Conservation (phyloP, 2,113 vertebrate species). For the Pomatostomus ruficeps region DNA sequence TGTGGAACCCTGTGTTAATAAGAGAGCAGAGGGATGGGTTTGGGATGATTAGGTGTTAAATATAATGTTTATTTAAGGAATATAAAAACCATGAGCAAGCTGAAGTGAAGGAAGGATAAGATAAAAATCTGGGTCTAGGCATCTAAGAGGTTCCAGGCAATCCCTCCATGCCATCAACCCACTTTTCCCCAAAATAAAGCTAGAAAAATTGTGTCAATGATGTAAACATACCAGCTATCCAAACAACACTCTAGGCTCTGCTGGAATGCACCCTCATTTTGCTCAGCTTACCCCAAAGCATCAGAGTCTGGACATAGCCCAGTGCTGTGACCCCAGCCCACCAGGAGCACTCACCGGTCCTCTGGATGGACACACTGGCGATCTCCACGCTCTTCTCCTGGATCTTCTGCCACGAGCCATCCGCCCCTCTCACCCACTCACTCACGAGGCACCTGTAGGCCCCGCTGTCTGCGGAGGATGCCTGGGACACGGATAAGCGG, state of each 20-base stretch:
- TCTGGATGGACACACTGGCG: conserved; percentile 75
- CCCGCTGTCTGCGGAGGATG: conserved; percentile 72
- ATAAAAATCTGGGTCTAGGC: not conserved
- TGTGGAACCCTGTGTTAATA: not conserved
- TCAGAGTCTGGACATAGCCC: not conserved
- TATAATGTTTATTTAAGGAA: not conserved
- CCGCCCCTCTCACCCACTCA: conserved; percentile 82
- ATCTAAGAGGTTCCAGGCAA: not conserved
- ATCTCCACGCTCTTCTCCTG: conserved; percentile 82
- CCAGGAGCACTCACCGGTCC: conserved; percentile 75
- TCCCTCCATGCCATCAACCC: not conserved
- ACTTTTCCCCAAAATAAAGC: not conserved
- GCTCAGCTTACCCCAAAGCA: not conserved
- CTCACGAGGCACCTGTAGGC: conserved; percentile 82
- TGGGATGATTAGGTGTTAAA: not conserved
- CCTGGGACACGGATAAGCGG: conserved; percentile 74
- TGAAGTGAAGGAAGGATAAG: not conserved
- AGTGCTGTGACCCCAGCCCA: not conserved
- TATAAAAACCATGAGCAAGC: not conserved
- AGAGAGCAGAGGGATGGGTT: not conserved
- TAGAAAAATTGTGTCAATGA: not conserved
- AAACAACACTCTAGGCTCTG: not conserved
- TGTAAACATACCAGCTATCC: not conserved
- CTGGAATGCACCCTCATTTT: not conserved
- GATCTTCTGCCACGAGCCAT: conserved; percentile 82